Evolutionary conservation across 2,888 invertebrate species (phyloP).

Genomic region (Thera britannica): DNA sequence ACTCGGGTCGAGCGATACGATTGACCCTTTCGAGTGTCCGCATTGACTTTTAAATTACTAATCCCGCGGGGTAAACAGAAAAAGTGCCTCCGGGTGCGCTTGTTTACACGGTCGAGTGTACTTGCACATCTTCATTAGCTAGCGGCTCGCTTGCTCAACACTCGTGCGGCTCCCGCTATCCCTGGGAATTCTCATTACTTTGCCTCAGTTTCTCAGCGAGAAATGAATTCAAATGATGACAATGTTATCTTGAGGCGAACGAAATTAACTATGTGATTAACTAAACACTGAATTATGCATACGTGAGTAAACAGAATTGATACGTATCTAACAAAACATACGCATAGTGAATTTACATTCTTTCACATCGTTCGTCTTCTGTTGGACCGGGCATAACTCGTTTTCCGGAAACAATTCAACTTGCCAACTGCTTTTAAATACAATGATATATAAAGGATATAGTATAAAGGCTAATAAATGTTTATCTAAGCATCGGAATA

Average conservation of each 20-base stretch:
- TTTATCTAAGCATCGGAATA: slow-evolving; percentile 81
- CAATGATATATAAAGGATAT: slow-evolving; percentile 57
- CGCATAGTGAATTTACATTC: slow-evolving; percentile 71
- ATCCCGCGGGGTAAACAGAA: slow-evolving; percentile 82
- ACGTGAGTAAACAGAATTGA: slow-evolving; percentile 61
- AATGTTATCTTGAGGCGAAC: slow-evolving; percentile 43
- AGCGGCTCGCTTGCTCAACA: slow-evolving; percentile 73
- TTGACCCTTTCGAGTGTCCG: slow-evolving; percentile 84
- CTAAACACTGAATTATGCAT: slow-evolving; percentile 59
- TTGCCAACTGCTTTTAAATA: slow-evolving; percentile 67
- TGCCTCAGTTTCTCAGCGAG: slow-evolving; percentile 52
- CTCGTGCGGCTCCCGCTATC: slow-evolving; percentile 51
- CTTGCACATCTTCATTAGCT: slow-evolving; percentile 82
- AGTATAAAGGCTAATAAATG: slow-evolving; percentile 69
- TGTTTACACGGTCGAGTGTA: slow-evolving; percentile 81
- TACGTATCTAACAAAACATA: slow-evolving; percentile 67
- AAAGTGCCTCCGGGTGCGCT: slow-evolving; percentile 69
- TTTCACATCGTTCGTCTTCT: slow-evolving; percentile 61
- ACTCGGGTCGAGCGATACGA: slow-evolving; percentile 76
- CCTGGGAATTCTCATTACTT: slow-evolving; percentile 55
- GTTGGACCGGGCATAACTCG: slow-evolving; percentile 61
- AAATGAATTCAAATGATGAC: slow-evolving; percentile 54
- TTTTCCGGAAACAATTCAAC: slow-evolving; percentile 79
- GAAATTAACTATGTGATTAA: slow-evolving; percentile 52
- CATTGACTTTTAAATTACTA: slow-evolving; percentile 86